Evolutionary conservation across 1,140 invertebrate genomes (phyloP).

Genomic region (Oscheius sp.): DNA sequence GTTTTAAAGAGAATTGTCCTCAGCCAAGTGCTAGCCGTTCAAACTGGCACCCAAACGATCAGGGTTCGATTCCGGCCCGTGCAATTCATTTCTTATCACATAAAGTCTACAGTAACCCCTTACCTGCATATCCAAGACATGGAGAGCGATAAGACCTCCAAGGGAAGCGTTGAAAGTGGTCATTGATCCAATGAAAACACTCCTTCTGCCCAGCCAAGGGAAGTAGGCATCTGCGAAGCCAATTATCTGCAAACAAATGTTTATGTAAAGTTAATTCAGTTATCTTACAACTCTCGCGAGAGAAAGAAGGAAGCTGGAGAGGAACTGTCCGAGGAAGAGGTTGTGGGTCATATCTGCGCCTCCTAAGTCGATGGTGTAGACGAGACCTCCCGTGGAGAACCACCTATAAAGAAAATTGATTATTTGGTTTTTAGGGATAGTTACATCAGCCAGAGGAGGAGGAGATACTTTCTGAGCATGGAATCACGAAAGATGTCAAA

Average conservation of each 20-base stretch:
- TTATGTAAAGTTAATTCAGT: background rate
- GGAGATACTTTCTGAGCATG: constrained; percentile 6
- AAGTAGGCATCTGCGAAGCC: constrained; percentile 17
- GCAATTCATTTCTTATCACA: background rate
- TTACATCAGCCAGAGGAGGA: constrained; percentile 21
- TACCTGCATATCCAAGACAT: background rate
- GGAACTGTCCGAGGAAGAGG: constrained; percentile 16
- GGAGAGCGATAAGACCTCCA: background rate
- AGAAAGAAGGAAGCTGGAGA: constrained; percentile 3
- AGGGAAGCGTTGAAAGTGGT: background rate
- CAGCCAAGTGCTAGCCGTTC: background rate
- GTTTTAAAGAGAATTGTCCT: background rate
- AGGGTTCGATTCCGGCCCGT: too few species aligned
- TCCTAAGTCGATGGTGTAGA: constrained; percentile 15
- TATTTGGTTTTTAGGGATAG: too few species aligned
- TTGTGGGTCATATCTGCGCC: constrained; percentile 22
- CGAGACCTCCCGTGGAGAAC: constrained; percentile 8
- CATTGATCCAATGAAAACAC: background rate
- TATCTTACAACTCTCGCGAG: constrained; percentile 3
- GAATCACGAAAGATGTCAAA: constrained; percentile 4
- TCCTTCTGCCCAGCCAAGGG: constrained; percentile 12
- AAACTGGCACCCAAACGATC: background rate
- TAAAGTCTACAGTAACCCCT: background rate
- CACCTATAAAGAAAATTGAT: too few species aligned
- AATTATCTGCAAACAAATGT: background rate